Evolutionary conservation across 2,113 vertebrate species (phyloP).

Genomic region (Ardeotis arabs): DNA sequence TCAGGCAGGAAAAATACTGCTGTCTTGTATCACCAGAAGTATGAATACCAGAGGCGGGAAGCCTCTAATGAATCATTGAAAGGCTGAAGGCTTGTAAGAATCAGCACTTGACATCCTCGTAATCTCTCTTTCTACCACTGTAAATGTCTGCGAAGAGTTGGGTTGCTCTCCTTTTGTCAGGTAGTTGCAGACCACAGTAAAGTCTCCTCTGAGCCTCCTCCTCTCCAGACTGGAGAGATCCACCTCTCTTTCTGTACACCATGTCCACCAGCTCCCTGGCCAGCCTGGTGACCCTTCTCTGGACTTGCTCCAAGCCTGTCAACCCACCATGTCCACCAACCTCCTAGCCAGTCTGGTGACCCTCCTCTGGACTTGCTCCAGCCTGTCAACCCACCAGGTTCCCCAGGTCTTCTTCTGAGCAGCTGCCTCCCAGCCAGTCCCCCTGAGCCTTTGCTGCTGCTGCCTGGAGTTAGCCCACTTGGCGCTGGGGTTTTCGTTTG

Average conservation of each 20-base stretch:
- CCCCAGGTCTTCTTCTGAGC: neutral
- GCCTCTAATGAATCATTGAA: neutral
- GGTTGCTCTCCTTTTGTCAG: neutral
- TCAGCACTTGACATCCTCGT: neutral
- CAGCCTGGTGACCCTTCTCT: neutral
- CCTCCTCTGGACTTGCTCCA: no score
- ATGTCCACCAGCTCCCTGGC: fast-evolving
- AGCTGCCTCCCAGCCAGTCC: neutral
- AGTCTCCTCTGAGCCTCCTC: neutral
- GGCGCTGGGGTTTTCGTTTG: neutral
- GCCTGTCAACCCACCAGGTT: neutral
- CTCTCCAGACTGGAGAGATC: neutral
- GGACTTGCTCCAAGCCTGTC: no score
- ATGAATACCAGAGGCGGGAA: neutral
- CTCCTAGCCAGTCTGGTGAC: neutral
- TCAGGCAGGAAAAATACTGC: neutral
- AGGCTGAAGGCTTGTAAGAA: neutral
- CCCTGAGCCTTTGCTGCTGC: neutral
- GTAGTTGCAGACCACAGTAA: neutral
- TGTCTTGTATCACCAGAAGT: neutral
- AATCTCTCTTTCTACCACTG: neutral
- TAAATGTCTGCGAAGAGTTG: neutral
- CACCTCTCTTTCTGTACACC: neutral
- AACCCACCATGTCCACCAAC: fast-evolving
- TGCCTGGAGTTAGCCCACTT: neutral